Evolutionary conservation across 2,797 vertebrate genomes (phyloP).

Genomic region (Xiphorhynchus erythropygius): DNA sequence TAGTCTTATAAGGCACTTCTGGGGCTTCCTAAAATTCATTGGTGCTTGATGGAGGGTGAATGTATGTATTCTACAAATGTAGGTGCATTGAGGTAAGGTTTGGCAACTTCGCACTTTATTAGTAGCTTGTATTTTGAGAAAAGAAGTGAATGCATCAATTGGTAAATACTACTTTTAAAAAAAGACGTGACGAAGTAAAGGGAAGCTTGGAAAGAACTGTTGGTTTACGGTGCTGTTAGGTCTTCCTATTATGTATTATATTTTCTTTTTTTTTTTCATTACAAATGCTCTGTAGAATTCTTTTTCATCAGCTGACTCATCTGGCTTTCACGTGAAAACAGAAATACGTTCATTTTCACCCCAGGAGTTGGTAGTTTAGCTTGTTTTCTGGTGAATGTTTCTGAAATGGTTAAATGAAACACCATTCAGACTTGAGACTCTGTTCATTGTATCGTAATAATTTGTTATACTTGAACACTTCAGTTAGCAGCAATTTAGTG

Average conservation of each 20-base stretch:
- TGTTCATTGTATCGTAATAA: not conserved
- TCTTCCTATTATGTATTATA: not conserved
- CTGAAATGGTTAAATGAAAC: not conserved
- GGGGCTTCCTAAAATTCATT: not conserved
- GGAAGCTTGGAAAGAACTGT: not conserved
- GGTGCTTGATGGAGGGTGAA: not conserved
- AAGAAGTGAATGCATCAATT: not conserved
- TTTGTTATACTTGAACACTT: not conserved
- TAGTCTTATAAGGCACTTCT: not conserved
- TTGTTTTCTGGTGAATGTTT: not conserved
- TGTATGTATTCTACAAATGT: not conserved
- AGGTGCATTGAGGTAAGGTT: not conserved
- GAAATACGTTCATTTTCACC: not conserved
- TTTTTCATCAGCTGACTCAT: not conserved
- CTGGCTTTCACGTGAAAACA: not conserved
- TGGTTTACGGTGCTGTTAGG: not conserved
- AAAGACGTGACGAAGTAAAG: not conserved
- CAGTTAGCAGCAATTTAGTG: not conserved
- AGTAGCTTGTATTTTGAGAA: not conserved
- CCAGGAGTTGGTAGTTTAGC: not conserved
- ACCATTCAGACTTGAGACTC: not conserved
- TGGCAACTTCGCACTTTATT: not conserved
- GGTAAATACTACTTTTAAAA: not conserved
- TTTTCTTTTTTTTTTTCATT: not conserved
- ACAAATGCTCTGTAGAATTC: not conserved